Conservation (phyloP, 2,797 vertebrate genomes). For the Loriculus beryllinus region DNA sequence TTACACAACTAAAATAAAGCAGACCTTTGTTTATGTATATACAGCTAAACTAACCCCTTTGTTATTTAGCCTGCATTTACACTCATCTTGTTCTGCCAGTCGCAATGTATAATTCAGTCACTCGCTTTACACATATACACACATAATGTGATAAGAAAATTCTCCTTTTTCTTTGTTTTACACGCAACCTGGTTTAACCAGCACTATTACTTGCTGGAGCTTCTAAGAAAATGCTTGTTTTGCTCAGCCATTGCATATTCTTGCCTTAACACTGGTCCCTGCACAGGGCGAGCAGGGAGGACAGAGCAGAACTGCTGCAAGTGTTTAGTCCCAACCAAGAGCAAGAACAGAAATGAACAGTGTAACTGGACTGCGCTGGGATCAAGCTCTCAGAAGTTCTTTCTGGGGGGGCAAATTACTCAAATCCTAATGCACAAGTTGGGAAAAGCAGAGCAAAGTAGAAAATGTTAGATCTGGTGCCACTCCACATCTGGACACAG, state of each 20-base stretch:
- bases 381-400: not conserved
- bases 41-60: not conserved
- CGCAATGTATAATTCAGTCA: not conserved
- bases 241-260: not conserved
- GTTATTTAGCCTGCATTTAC: not conserved
- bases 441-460: not conserved
- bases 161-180: not conserved
- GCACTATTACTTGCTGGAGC: not conserved
- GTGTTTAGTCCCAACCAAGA: fast-evolving
- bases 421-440: not conserved
- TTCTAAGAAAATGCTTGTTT: not conserved
- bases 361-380: fast-evolving
- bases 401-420: not conserved
- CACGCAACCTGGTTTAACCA: not conserved
- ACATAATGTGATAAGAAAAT: fast-evolving
- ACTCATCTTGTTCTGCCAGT: not conserved
- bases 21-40: not conserved
- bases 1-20: not conserved
- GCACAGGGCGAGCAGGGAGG: not conserved
- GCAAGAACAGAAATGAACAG: not conserved
- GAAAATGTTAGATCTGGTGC: not conserved
- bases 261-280: not conserved
- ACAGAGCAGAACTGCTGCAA: fast-evolving
- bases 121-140: fast-evolving
- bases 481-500: fast-evolving